Evolutionary conservation across 2,888 invertebrate genomes (phyloP).

Genomic region (Amiota mariae): DNA sequence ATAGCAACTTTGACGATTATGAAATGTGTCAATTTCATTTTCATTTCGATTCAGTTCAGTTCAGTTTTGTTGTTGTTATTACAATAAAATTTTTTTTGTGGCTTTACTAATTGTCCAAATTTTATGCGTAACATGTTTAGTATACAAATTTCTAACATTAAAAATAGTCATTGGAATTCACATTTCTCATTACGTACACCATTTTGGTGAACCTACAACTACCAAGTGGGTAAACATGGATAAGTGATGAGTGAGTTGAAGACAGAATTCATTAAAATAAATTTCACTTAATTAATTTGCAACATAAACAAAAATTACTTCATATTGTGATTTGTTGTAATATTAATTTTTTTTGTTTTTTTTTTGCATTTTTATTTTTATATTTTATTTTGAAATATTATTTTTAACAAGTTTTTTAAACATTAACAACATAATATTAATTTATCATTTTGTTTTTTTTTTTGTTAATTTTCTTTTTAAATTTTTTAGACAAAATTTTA

Average conservation of each 20-base stretch:
- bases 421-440: slow-evolving; percentile 73
- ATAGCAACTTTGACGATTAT: slow-evolving; percentile 39
- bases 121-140: slow-evolving; percentile 54
- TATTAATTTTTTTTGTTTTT: not conserved
- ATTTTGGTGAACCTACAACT: no score
- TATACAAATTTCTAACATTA: slow-evolving; percentile 56
- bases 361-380: slow-evolving; percentile 52
- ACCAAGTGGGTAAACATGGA: no score
- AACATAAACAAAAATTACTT: slow-evolving; percentile 2
- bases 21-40: slow-evolving; percentile 44
- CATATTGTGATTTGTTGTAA: no score
- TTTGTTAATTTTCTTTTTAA: slow-evolving; percentile 54
- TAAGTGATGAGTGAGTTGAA: no score
- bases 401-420: slow-evolving; percentile 74
- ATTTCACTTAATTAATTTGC: slow-evolving; percentile 34
- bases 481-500: slow-evolving; percentile 60
- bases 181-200: no score
- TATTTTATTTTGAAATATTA: slow-evolving; percentile 71
- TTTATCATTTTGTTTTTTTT: slow-evolving; percentile 54
- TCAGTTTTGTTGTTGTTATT: slow-evolving; percentile 19
- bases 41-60: no score
- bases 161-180: slow-evolving; percentile 58
- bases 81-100: not conserved
- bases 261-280: no score
- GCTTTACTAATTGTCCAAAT: slow-evolving; percentile 49